These are phyloP conservation scores for Gortyna flavago DNA, from an alignment of 2,888 invertebrate genomes.

Conservation along the genomic window DNA sequence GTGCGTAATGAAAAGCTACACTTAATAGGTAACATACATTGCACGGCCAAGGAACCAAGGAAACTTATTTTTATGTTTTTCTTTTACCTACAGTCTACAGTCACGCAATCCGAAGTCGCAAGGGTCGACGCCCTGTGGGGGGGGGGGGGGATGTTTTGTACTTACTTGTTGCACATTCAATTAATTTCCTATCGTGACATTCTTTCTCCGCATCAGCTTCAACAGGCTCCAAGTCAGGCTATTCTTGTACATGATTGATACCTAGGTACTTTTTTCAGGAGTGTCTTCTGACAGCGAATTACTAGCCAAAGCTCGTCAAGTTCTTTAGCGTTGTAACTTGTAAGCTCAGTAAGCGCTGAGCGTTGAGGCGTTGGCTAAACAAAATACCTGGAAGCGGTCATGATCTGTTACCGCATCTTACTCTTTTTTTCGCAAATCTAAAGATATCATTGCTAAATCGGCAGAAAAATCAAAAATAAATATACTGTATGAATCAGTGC, in stretches of 20 bases:
- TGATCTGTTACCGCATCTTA: background rate
- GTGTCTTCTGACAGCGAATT: background rate
- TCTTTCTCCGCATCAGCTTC: background rate
- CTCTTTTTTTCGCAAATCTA: background rate
- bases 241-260: background rate
- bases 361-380: background rate
- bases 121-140: slow-evolving; percentile 43
- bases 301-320: background rate
- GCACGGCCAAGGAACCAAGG: slow-evolving; percentile 21
- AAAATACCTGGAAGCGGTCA: too few species aligned
- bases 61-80: slow-evolving; percentile 22
- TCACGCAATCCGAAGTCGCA: slow-evolving; percentile 37
- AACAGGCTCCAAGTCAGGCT: background rate
- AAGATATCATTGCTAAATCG: too few species aligned
- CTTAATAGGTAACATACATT: slow-evolving; percentile 20
- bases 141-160: slow-evolving; percentile 26
- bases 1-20: slow-evolving; percentile 7
- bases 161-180: slow-evolving; percentile 33
- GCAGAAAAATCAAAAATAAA: background rate
- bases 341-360: background rate
- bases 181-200: background rate
- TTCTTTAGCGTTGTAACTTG: background rate
- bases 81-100: slow-evolving; percentile 4
- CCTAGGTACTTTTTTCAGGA: too few species aligned
- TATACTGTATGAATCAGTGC: background rate